phyloP scores from a whole-genome alignment of 2,113 vertebrate genomes.

The Zosterops lateralis region DNA sequence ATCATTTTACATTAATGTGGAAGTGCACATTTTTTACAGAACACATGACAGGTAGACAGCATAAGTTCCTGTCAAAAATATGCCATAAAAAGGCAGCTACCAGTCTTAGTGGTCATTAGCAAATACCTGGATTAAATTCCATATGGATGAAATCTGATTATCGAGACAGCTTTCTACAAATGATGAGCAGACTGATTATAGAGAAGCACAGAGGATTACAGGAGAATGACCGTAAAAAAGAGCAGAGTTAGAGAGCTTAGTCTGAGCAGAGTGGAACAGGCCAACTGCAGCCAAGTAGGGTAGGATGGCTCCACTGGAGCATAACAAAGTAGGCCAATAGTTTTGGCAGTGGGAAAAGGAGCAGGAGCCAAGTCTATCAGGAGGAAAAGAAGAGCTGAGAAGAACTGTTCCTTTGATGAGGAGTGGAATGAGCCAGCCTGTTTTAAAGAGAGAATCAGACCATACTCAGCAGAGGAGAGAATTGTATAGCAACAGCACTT shows the following conservation, averaged over 20 bases:
- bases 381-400: constrained; percentile 22
- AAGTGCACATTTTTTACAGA: background rate
- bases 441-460: constrained; percentile 13
- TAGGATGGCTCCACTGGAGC: constrained; percentile 10
- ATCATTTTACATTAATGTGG: background rate
- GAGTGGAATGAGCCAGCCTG: background rate
- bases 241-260: constrained; percentile 28
- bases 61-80: background rate
- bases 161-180: background rate
- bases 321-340: constrained; percentile 39
- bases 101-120: background rate
- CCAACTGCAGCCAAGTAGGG: constrained; percentile 39
- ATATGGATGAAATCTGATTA: background rate
- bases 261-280: constrained; percentile 2
- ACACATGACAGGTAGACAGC: background rate
- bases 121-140: constrained; percentile 47
- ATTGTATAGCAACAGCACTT: background rate
- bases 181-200: constrained; percentile 32
- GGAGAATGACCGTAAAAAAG: background rate
- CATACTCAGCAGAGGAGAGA: background rate
- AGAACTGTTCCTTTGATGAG: constrained; percentile 34
- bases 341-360: constrained; percentile 24
- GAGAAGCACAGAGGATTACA: constrained; percentile 29
- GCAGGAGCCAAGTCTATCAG: constrained; percentile 4
- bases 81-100: background rate